Evolutionary conservation across 2,113 vertebrate species (phyloP).

Genomic region (Dolichallabes microphthalmus): DNA sequence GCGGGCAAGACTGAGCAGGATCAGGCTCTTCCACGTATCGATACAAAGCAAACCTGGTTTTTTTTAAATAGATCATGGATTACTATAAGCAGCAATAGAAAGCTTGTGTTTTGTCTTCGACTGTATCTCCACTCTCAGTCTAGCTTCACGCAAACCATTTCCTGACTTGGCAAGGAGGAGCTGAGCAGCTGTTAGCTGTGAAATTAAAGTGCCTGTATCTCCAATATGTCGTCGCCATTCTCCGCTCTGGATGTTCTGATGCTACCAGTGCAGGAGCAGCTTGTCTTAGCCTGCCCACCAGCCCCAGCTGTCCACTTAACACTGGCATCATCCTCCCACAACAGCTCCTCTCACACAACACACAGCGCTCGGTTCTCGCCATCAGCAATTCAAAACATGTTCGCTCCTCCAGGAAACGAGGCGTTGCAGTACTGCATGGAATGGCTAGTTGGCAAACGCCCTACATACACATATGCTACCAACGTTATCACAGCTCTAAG

Average conservation of each 20-base stretch:
- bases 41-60: not conserved
- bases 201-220: constrained; percentile 11
- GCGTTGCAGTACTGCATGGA: constrained; percentile 54
- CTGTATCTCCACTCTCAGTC: not conserved
- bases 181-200: not conserved
- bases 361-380: constrained; percentile 52
- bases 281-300: constrained; percentile 40
- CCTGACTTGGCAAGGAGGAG: not conserved
- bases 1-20: not conserved
- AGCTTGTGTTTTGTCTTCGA: not conserved
- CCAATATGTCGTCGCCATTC: constrained; percentile 6
- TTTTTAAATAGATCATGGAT: not conserved
- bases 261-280: constrained; percentile 58
- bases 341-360: constrained; percentile 46
- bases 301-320: constrained; percentile 57
- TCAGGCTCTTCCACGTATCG: not conserved
- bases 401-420: constrained; percentile 34
- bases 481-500: not conserved
- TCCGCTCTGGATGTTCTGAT: constrained; percentile 7
- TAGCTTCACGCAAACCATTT: not conserved
- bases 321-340: constrained; percentile 48
- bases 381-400: constrained; percentile 57
- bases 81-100: not conserved
- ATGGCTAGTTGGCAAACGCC: constrained; percentile 42
- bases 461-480: constrained; percentile 22